These are phyloP conservation scores for Oryzias dopingdopingensis DNA, from an alignment of 2,797 vertebrate species.

Conservation along the genomic window DNA sequence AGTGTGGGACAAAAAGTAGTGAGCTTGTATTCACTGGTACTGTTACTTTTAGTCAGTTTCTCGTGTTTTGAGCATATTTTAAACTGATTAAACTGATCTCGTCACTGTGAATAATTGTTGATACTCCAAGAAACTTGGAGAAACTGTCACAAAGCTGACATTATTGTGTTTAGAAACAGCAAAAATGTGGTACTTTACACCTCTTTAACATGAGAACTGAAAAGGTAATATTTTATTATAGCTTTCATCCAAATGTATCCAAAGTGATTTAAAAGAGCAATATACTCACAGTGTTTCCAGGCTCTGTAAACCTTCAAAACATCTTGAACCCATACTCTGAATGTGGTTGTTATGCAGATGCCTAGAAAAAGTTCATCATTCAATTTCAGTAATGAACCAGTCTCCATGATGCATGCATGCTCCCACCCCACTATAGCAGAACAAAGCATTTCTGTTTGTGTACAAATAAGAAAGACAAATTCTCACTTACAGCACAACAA, in stretches of 20 bases:
- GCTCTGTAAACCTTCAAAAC: slow-evolving; percentile 91
- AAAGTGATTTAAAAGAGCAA: too few species aligned
- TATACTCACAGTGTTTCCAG: slow-evolving; percentile 95
- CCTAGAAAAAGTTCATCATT: slow-evolving; percentile 68
- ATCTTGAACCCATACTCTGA: slow-evolving; percentile 84
- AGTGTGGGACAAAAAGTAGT: slow-evolving; percentile 7
- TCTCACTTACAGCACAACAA: slow-evolving; percentile 91
- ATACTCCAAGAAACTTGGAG: slow-evolving; percentile 33
- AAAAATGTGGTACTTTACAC: too few species aligned
- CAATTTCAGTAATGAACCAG: slow-evolving; percentile 42
- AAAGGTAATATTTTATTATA: too few species aligned
- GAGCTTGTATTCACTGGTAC: slow-evolving; percentile 21
- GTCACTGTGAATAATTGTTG: slow-evolving; percentile 37
- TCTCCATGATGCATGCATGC: slow-evolving; percentile 6
- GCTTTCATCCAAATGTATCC: too few species aligned
- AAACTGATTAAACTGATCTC: slow-evolving; percentile 50
- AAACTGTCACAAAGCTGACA: slow-evolving; percentile 31
- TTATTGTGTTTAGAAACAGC: slow-evolving; percentile 47
- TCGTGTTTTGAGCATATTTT: slow-evolving; percentile 30
- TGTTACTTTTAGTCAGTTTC: slow-evolving; percentile 20
- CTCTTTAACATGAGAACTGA: too few species aligned
- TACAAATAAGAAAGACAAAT: slow-evolving; percentile 27
- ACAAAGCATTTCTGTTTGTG: slow-evolving; percentile 18
- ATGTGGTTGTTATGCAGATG: slow-evolving; percentile 97
- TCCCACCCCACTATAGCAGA: slow-evolving; percentile 15